Conservation (phyloP, 1,140 invertebrate species). For the Vanessa tameamea region DNA sequence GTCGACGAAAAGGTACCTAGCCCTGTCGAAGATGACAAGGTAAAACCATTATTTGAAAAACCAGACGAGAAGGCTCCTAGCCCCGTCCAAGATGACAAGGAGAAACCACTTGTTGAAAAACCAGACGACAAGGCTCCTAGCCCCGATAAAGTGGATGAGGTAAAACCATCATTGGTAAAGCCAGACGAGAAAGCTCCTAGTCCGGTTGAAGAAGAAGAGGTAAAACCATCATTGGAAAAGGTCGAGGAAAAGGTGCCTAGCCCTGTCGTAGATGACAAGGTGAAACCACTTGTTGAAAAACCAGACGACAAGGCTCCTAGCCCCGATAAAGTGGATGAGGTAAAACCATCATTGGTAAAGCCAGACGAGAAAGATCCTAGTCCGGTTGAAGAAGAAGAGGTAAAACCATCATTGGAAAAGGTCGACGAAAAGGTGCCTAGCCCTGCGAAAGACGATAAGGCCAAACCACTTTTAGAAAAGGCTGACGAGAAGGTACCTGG, state of each 20-base stretch:
- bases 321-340: too few relatives aligned
- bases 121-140: constrained; percentile 15
- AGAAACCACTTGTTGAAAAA: not conserved
- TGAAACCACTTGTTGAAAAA: not conserved
- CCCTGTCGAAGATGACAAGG: not conserved
- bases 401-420: too few relatives aligned
- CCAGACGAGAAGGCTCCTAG: not conserved
- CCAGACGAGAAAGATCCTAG: too few relatives aligned
- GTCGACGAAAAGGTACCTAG: not conserved
- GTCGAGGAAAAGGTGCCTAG: not conserved
- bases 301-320: constrained; percentile 21
- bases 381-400: too few relatives aligned
- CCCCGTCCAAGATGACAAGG: not conserved
- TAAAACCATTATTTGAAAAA: too few relatives aligned
- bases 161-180: not conserved
- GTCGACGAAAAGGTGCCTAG: not conserved
- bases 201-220: too few relatives aligned
- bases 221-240: constrained; percentile 10
- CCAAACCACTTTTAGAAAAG: not conserved
- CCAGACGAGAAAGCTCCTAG: not conserved
- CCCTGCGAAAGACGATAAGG: constrained; percentile 15
- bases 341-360: too few relatives aligned
- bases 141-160: not conserved
- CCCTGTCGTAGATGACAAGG: too few relatives aligned
- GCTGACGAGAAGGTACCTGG: not conserved